Percentiles rank a stretch among this genome's conserved stretches.
phyloP scores from a whole-genome alignment of 2,888 invertebrate genomes.

The Machimus atricapillus region DNA sequence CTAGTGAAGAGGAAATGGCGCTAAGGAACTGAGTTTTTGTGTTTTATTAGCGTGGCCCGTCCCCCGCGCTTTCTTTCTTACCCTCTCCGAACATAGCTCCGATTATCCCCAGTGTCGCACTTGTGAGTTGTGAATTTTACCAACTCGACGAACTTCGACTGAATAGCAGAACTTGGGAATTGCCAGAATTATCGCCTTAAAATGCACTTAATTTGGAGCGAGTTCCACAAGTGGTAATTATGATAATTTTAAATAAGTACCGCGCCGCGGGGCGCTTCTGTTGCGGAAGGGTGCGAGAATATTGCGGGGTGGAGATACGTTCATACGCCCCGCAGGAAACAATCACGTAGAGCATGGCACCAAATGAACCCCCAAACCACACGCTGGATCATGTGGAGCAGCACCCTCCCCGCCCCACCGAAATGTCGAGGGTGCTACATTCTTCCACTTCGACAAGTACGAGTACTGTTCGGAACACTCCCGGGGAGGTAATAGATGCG shows the following conservation, averaged over 20 bases:
- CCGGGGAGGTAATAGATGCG: slow-evolving; percentile 2
- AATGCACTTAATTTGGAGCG: slow-evolving; percentile 32
- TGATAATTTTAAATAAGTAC: slow-evolving; percentile 32
- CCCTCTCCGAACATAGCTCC: background rate
- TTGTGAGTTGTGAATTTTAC: background rate
- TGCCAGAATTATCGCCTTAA: slow-evolving; percentile 34
- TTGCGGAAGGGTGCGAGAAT: background rate
- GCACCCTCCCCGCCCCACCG: no score
- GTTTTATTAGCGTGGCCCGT: slow-evolving; percentile 13
- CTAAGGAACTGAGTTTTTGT: slow-evolving; percentile 31
- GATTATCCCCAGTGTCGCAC: background rate
- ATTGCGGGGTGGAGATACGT: background rate
- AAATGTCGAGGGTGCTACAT: background rate
- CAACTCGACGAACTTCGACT: background rate
- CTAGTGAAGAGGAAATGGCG: slow-evolving; percentile 24
- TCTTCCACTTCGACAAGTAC: background rate
- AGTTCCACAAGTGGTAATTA: slow-evolving; percentile 34
- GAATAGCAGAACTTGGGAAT: slow-evolving; percentile 16
- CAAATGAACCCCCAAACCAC: background rate
- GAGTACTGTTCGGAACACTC: background rate
- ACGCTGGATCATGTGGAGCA: background rate
- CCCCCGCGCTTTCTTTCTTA: background rate
- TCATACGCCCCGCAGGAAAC: background rate
- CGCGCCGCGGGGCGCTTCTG: background rate
- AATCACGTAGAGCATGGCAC: background rate